phyloP scores from a whole-genome alignment of 2,113 vertebrate species.

The Colinus virginianus region DNA sequence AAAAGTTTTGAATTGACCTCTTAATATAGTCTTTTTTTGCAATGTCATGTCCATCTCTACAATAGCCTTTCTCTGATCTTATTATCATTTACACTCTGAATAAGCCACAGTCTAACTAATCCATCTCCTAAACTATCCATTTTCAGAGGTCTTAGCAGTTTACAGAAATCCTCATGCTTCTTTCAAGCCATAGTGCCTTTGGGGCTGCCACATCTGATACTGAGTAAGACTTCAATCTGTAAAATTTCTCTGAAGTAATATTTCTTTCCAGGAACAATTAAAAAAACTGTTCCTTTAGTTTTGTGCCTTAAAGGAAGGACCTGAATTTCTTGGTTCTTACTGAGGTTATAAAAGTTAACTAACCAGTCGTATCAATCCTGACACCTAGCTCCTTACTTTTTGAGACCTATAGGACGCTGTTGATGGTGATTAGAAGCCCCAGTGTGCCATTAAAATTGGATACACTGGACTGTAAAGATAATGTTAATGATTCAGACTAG shows the following conservation, averaged over 20 bases:
- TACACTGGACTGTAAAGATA: background rate
- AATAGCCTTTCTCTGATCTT: background rate
- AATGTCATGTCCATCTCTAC: background rate
- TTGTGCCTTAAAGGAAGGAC: background rate
- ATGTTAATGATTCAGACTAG: background rate
- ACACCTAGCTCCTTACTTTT: background rate
- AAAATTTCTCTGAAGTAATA: background rate
- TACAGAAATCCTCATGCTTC: background rate
- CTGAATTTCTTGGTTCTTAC: background rate
- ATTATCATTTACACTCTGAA: background rate
- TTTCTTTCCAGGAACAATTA: background rate
- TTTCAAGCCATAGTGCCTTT: background rate
- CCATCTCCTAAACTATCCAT: background rate
- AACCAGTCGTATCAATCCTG: background rate
- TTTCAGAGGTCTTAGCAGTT: background rate
- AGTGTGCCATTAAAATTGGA: background rate
- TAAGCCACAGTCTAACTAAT: background rate
- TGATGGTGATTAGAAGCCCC: background rate
- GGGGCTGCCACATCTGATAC: background rate
- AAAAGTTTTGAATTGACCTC: background rate
- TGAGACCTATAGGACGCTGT: background rate
- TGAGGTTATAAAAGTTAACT: background rate
- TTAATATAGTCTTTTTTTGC: background rate
- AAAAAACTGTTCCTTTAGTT: background rate
- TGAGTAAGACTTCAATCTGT: background rate